Evolutionary conservation across 1,140 invertebrate species (phyloP), one percentile per base, ranked within the genome.

Genomic region (Drosophila pseudoananassae): DNA sequence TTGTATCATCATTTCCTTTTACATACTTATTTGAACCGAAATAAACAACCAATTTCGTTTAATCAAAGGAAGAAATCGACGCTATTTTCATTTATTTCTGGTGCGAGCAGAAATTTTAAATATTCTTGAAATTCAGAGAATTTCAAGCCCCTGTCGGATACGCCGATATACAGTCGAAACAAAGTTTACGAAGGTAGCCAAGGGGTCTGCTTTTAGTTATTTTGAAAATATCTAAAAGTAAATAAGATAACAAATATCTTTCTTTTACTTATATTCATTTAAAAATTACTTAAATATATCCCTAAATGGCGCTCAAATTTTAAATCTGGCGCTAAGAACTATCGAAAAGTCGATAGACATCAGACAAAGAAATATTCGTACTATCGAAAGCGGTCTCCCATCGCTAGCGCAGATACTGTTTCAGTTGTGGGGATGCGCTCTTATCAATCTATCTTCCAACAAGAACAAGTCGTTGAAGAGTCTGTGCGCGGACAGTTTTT

Each of bases 11-110:
- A 72, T 69, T 59, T 59, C 54, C 55, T 59, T 69, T 70, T 71
- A 73, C 60, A 73, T 70, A 73, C 56, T 60, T 70, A 56, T 81
- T 76, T 80, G 60, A 80, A 69, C 75, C 76, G 79, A 82, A 82
- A 82, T 82, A 82, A 82, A 82, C 74, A 74, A 81, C 69, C 71
- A 45, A 82, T 82, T 81, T 81, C 76, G 78, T 81, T 81, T 81
- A 59, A 74, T 74, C 78, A 71, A 74, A 81, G 47, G 78, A 69
- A 36, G 8, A 33, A n/a, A 10, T 12, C 33, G 31, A 31, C 31
- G 10, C 0, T 10, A 3, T 9, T 10, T 31, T 9, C 10, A 31
- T 9, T 31, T 31, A 31, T 31, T 31, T 31, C 1, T 29, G 20
- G 20, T 20, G 2, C 20, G 20, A 20, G 20, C 20, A 20, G 20